Evolutionary conservation across 2,888 invertebrate species (phyloP), one percentile per base, ranked within the genome.

Genomic region (Agrotis puta): DNA sequence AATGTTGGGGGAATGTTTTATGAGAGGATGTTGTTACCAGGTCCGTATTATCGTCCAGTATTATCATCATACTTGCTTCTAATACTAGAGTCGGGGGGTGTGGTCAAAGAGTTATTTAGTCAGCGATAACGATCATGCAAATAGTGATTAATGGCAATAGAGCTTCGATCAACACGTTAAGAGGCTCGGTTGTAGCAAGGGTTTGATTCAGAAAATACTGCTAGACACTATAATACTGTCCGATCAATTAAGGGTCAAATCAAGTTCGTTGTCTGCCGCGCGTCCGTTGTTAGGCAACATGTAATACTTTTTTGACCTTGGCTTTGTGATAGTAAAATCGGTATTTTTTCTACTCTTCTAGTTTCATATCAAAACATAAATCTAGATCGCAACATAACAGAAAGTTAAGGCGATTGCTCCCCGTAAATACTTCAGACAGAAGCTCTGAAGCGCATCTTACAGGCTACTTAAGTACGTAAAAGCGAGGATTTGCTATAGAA

Each of bases 1-100:
- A 82, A 76, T 67, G 47, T 27, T 56, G 11, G 3, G 2, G 65
- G 51, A 70, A 70, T 82, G 54, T 66, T 78, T 66, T 64, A 62
- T 65, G 53, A 62, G 39, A 54, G 43, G 66, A 75, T 48, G 51
- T 51, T 48, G 39, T 53, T 27, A 27, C 47, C 53, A 22, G 58
- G 57, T 47, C 76, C 20, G n/a, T n/a, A n/a, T n/a, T n/a, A n/a
- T n/a, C n/a, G 33, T 20, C 14, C 3, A 33, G 48, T 24, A 14
- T 45, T 33, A n/a, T 9, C 14, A 24, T 48, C 27, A 50, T 27
- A 20, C 14, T 39, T 48, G n/a, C 74, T 74, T 18, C 18, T 22
- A 20, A 39, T 24, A 22, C 39, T 39, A 39, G 9, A 39, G 39
- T 11, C 39, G 39, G 39, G 11, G 9, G 39, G 39, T 39, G 39